Conservation (phyloP, 2,888 invertebrate species). For the Carpatolechia fugitivella region DNA sequence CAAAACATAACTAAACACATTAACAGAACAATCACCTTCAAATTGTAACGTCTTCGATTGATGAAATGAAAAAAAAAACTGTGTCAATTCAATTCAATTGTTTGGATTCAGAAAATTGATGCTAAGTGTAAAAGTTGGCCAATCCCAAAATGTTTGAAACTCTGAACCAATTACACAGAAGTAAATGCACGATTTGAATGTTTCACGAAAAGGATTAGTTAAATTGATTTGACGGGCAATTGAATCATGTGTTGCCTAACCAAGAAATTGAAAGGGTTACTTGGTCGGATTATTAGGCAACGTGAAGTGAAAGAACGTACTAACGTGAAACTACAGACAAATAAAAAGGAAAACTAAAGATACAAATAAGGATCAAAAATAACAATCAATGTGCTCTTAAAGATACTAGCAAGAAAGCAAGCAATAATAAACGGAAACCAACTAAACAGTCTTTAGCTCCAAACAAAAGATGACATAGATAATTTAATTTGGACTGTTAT, state of each 20-base stretch:
- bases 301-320: neutral
- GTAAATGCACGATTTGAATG: conserved; percentile 23
- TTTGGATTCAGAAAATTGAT: conserved; percentile 17
- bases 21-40: neutral
- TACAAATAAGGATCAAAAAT: neutral
- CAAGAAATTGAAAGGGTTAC: neutral
- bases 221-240: conserved; percentile 11
- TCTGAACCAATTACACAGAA: conserved; percentile 23
- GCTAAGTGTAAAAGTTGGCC: conserved; percentile 25
- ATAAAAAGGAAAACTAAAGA: neutral
- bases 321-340: neutral
- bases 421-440: neutral
- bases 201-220: conserved; percentile 18
- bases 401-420: neutral
- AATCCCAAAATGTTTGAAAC: conserved; percentile 23
- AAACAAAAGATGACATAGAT: conserved; percentile 16
- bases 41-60: neutral
- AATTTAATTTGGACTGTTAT: conserved; percentile 17
- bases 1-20: too few relatives aligned
- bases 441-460: neutral
- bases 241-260: neutral
- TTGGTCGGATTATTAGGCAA: neutral
- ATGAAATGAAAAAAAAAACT: conserved; percentile 3
- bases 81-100: conserved; percentile 15
- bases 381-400: too few relatives aligned